Evolutionary conservation across 2,113 vertebrate species (phyloP).

Genomic region (Hypanus sabinus): DNA sequence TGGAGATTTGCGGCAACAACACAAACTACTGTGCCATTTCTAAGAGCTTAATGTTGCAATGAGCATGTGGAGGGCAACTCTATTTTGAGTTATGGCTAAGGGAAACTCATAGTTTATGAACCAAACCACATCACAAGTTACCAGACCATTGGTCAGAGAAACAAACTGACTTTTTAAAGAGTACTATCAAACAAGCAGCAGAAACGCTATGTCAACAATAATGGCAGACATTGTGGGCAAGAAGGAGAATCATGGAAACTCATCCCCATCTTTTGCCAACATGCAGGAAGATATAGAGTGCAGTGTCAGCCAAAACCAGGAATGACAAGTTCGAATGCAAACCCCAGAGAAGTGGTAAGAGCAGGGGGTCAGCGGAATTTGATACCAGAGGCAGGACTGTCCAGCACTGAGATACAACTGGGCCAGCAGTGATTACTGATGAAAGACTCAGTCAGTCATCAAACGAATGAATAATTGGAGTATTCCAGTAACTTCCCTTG

Average conservation of each 20-base stretch:
- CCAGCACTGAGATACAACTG: background rate
- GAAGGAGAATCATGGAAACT: background rate
- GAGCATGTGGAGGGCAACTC: background rate
- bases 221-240: background rate
- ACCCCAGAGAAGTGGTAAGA: too few species aligned
- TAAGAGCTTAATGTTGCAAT: background rate
- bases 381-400: background rate
- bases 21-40: too few species aligned
- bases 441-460: background rate
- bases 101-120: background rate
- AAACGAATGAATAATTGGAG: background rate
- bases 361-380: too few species aligned
- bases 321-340: background rate
- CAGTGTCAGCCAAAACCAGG: background rate
- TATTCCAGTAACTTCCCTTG: background rate
- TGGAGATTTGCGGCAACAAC: too few species aligned
- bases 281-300: background rate
- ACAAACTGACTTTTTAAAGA: background rate
- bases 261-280: background rate
- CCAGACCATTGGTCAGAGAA: background rate
- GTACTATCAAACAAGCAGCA: background rate
- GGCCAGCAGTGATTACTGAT: background rate
- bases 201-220: background rate
- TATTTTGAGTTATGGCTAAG: background rate
- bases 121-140: background rate